A percentile compares a stretch with the other conserved stretches of the same genome.
Conservation (phyloP, 2,888 invertebrate species). For the Melinaea menophilus region DNA sequence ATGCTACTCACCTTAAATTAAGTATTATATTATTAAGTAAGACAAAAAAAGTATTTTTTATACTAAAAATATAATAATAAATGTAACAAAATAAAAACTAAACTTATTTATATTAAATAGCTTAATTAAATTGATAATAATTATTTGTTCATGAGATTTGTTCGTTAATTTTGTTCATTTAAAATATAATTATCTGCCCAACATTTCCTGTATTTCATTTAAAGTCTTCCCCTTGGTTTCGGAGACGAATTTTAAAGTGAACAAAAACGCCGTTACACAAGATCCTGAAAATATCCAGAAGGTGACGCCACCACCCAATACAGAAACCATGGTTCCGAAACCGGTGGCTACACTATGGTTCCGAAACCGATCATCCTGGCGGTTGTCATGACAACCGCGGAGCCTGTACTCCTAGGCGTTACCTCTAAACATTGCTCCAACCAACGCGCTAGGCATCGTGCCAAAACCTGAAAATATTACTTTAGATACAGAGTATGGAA, state of each 20-base stretch:
- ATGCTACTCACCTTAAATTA: too few relatives aligned
- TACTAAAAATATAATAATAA: too few relatives aligned
- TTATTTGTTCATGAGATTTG: too few relatives aligned
- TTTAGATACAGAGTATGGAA: background rate
- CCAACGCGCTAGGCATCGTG: conserved; percentile 44
- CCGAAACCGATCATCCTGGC: conserved; percentile 48
- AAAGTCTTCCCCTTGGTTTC: conserved; percentile 47
- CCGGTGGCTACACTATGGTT: conserved; percentile 36
- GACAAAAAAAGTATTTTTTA: too few relatives aligned
- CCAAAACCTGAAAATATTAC: conserved; percentile 41
- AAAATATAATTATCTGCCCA: conserved; percentile 28
- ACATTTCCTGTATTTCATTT: conserved; percentile 44
- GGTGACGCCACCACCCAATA: conserved; percentile 43
- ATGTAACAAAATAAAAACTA: too few relatives aligned
- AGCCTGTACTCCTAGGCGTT: conserved; percentile 45
- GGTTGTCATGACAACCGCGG: conserved; percentile 45
- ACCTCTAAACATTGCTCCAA: conserved; percentile 47
- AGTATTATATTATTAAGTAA: too few relatives aligned
- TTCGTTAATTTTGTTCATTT: too few relatives aligned
- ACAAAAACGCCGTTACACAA: conserved; percentile 40
- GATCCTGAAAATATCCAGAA: conserved; percentile 44
- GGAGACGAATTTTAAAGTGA: conserved; percentile 44
- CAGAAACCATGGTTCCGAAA: conserved; percentile 41
- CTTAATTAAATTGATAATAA: too few relatives aligned
- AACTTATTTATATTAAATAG: too few relatives aligned